phyloP scores from a whole-genome alignment of 1,140 invertebrate species.

The Neodiprion fabricii region DNA sequence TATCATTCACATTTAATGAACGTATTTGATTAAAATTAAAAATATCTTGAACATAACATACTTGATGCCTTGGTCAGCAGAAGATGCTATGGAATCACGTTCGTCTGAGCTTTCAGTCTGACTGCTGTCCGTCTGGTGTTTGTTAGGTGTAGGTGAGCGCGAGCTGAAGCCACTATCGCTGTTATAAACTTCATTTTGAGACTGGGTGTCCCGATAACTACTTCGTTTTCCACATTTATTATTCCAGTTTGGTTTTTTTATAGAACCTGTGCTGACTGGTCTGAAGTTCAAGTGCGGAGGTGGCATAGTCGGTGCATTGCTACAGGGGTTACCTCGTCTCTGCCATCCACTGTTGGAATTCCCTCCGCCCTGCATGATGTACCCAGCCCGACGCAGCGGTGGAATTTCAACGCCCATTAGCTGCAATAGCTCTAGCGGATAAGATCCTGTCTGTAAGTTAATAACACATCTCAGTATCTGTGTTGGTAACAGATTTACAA shows the following conservation, averaged over 20 bases:
- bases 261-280: conserved; percentile 37
- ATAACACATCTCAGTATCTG: not conserved
- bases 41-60: conserved; percentile 27
- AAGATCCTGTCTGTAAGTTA: conserved; percentile 36
- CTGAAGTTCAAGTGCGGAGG: conserved; percentile 42
- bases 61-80: conserved; percentile 47
- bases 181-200: conserved; percentile 45
- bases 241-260: conserved; percentile 52
- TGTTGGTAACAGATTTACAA: not conserved
- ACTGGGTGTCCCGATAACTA: conserved; percentile 36
- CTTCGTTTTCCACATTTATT: conserved; percentile 45
- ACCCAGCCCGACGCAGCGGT: conserved; percentile 40
- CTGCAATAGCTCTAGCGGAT: conserved; percentile 50
- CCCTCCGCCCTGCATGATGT: conserved; percentile 37
- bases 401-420: conserved; percentile 49
- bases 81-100: conserved; percentile 51
- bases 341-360: conserved; percentile 42
- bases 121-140: conserved; percentile 47
- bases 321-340: conserved; percentile 38
- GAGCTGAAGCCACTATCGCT: conserved; percentile 56
- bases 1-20: conserved; percentile 8
- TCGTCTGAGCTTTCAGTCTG: conserved; percentile 56
- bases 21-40: not conserved
- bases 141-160: conserved; percentile 54
- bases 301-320: conserved; percentile 34